Evolutionary conservation across 2,797 vertebrate species (phyloP).

Genomic region (Rhinoraja longicauda): DNA sequence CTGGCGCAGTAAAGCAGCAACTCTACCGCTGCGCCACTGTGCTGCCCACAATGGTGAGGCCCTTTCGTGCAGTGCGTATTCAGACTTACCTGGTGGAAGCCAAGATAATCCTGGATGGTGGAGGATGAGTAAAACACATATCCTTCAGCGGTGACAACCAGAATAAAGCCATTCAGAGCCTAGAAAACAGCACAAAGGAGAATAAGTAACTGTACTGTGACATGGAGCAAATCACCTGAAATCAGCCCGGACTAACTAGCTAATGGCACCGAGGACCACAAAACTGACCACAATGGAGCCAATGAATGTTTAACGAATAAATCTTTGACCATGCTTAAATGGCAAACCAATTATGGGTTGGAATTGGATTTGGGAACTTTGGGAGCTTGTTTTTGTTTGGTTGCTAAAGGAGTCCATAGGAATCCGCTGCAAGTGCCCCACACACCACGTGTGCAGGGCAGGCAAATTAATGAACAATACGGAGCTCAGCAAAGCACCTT

Average conservation of each 20-base stretch:
- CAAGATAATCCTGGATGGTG: slow-evolving; percentile 34
- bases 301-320: background rate
- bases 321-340: no score
- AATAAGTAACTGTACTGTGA: background rate
- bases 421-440: no score
- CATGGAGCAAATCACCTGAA: background rate
- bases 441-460: no score
- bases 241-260: background rate
- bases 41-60: background rate
- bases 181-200: background rate
- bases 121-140: background rate
- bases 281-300: background rate
- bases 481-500: no score
- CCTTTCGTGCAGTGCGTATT: background rate
- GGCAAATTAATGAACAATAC: no score
- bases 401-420: no score
- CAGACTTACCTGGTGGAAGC: slow-evolving; percentile 34
- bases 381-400: no score
- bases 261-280: no score
- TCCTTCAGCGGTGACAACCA: slow-evolving; percentile 14
- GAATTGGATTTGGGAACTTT: no score
- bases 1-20: no score
- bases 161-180: slow-evolving; percentile 35
- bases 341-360: no score
- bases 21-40: no score